phyloP scores from a whole-genome alignment of 2,113 vertebrate species.

The Labrus mixtus region DNA sequence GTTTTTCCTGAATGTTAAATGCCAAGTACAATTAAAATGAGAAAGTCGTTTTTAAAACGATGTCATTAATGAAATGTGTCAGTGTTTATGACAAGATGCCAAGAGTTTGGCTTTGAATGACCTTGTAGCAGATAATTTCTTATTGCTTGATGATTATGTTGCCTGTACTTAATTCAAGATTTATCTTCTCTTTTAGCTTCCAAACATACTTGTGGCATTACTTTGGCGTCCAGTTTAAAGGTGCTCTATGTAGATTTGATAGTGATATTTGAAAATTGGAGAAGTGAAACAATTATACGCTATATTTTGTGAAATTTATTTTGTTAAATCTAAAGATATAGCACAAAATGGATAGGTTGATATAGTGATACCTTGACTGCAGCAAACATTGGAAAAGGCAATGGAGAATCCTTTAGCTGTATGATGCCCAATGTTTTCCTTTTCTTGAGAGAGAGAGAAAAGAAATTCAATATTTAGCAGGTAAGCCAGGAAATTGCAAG shows the following conservation, averaged over 20 bases:
- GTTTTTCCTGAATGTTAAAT: not conserved
- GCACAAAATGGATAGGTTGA: slow-evolving; percentile 11
- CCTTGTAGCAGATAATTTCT: not conserved
- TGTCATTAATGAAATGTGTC: not conserved
- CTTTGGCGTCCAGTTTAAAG: not conserved
- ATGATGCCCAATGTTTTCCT: not conserved
- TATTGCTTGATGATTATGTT: not conserved
- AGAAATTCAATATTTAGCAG: not conserved
- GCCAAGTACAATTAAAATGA: slow-evolving; percentile 1
- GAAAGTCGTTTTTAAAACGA: not conserved
- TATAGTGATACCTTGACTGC: not conserved
- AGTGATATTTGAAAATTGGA: no score
- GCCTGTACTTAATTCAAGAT: not conserved
- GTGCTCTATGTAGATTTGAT: no score
- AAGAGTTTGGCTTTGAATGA: not conserved
- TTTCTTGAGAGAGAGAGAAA: no score
- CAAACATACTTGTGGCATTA: not conserved
- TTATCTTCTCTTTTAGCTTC: not conserved
- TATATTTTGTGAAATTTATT: no score
- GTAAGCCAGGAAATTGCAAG: not conserved
- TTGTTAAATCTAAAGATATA: not conserved
- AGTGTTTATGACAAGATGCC: not conserved
- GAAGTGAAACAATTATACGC: no score
- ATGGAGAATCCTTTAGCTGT: not conserved
- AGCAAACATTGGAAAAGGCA: not conserved